These are phyloP conservation scores for Trachurus trachurus DNA, from an alignment of 2,797 vertebrate species.

Conservation along the genomic window DNA sequence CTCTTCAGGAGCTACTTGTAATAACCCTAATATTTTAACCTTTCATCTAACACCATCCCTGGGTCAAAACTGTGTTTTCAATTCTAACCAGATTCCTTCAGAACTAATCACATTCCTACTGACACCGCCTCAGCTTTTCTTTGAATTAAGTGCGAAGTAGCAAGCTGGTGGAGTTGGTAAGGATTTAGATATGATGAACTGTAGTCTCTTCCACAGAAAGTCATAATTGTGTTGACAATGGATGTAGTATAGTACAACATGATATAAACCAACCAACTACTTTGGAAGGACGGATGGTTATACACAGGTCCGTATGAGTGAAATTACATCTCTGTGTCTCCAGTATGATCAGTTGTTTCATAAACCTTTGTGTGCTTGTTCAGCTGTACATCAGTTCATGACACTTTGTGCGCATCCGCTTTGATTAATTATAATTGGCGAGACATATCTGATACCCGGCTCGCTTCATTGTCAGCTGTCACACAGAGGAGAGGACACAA, in stretches of 20 bases:
- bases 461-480: constrained; percentile 13
- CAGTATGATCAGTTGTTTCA: background rate
- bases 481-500: constrained; percentile 4
- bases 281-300: constrained; percentile 20
- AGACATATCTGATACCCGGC: constrained; percentile 10
- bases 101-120: background rate
- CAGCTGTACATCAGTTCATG: background rate
- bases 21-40: background rate
- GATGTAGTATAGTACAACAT: too few relatives aligned
- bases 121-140: too few relatives aligned
- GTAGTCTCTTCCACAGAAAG: constrained; percentile 5
- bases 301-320: background rate
- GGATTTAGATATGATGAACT: background rate
- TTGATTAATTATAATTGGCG: constrained; percentile 17
- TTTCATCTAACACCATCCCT: background rate
- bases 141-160: background rate
- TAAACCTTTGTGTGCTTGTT: background rate
- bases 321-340: background rate
- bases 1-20: too few relatives aligned
- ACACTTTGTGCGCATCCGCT: background rate
- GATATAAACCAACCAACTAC: too few relatives aligned
- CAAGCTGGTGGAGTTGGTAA: background rate
- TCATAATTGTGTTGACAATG: constrained; percentile 34
- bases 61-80: background rate
- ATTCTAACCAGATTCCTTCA: background rate